Evolutionary conservation across 1,140 invertebrate genomes (phyloP).

Genomic region (Chelonus insularis): DNA sequence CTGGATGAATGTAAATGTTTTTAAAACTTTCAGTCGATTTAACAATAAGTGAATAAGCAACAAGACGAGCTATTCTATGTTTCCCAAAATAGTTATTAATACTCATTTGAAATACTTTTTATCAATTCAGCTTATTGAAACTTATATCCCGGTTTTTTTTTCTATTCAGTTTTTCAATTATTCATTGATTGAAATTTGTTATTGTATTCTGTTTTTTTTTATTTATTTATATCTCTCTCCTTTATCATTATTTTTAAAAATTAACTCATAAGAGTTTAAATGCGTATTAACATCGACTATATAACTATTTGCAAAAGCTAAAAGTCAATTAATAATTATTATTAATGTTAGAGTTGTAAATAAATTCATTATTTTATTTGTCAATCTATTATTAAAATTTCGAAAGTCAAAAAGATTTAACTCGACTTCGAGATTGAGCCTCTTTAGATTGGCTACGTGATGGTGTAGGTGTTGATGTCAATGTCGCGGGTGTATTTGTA

Average conservation of each 20-base stretch:
- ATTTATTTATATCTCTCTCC: too few relatives aligned
- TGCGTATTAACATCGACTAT: background rate
- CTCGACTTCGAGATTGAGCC: constrained; percentile 47
- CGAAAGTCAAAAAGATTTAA: constrained; percentile 56
- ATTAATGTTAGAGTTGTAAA: too few relatives aligned
- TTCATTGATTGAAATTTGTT: too few relatives aligned
- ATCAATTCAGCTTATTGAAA: constrained; percentile 22
- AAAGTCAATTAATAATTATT: background rate
- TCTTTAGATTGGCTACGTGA: constrained; percentile 42
- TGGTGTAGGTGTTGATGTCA: constrained; percentile 39
- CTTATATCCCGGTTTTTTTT: background rate
- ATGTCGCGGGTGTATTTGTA: constrained; percentile 28
- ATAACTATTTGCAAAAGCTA: background rate
- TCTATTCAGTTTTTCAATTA: too few relatives aligned
- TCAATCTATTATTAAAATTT: constrained; percentile 26
- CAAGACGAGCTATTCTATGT: constrained; percentile 18
- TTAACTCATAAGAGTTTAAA: too few relatives aligned
- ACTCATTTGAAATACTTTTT: constrained; percentile 23
- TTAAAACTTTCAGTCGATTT: constrained; percentile 23
- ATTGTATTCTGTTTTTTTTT: too few relatives aligned
- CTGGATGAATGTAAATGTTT: background rate
- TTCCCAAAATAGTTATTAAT: constrained; percentile 12
- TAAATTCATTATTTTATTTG: background rate
- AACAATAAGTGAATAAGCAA: constrained; percentile 25
- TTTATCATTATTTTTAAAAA: too few relatives aligned